Base-by-base conservation (phyloP, 1,140 invertebrate species). In the Danaus plexippus region DNA sequence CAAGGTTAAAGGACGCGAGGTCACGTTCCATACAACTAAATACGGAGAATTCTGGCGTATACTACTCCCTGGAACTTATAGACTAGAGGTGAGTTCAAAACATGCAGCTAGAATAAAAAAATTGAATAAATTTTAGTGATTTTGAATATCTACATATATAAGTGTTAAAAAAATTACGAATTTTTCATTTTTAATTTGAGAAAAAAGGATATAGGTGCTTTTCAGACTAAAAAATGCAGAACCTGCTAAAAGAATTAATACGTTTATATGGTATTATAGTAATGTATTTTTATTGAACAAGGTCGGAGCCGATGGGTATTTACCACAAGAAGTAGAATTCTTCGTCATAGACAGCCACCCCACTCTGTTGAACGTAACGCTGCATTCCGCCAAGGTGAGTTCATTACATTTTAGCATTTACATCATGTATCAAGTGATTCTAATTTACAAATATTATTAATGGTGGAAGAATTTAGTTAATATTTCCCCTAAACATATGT, bases 41-140 rank as follows among this genome's bases (percentile, higher is more conserved):
- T 94, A 96, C 67, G 96, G 96, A n/a, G 96, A 97, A 87, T 97
- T 96, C 87, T 97, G 95, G 95, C 90, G 95, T 60, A 93, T 97
- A 42, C 85, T 97, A 7, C 69, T 96, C 46, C 95, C 95, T 2
- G 95, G 95, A 69, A 87, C 91, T 43, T 96, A 97, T 81, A 93
- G 91, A 67, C 77, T 97, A 15, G 93, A 96, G 89, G 95, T 96
- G 85, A 85, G 69, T 66, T 22, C 18, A 22, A 22, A 22, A 22
- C 18, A 22, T 22, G 6, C 18, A 2, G 6, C 18, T 22, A 22
- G 18, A 22, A 22, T 22, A 22, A 22, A 22, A n/a, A n/a, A n/a
- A n/a, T n/a, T n/a, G 18, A 22, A 46, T 49, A 11, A 11, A 42
- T 48, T 2, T 41, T 11, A 57, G 18, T 15, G n/a, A 42, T 8